Base-by-base conservation (phyloP, 2,797 vertebrate species). In the Coracias cyanogaster region DNA sequence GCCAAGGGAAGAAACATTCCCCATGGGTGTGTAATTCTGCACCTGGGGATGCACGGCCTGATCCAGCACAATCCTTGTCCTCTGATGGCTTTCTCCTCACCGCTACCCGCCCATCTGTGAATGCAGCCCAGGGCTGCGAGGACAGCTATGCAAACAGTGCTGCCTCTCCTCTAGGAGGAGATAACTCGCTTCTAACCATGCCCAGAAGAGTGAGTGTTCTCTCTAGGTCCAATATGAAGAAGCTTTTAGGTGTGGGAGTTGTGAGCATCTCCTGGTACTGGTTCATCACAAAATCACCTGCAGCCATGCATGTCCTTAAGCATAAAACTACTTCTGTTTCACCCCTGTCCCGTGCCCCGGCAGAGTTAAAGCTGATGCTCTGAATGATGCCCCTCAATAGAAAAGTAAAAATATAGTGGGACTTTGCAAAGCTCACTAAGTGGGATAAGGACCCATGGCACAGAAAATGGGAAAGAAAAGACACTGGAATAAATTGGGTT, bases 161-260 rank as follows among this genome's bases (percentile, higher is more conserved):
- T 83, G 73, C 83, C 58, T 67, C 73, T 94, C 73, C 81, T 90
- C 81, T 12, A 74, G 61, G 57, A 93, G 62, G 57, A 46, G 54
- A 8, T 64, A 18, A 58, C 29, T 82, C 8, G 22, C 72, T 61
- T 60, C 66, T 57, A 7, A 65, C 26, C 5, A 2, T 26, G 29
- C 33, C 37, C 33, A 18, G 28, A 45, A 45, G 13, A 78, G 18
- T n/a, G 37, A 79, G n/a, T 0, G 3, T 46, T 65, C 57, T 49
- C 31, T 43, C 20, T 13, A 6, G 6, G 26, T 20, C 54, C 73
- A 64, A 11, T 9, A 1, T 0, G 25, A 35, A 45, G 11, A 70
- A 28, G 22, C 18, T 17, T 55, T 12, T 9, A 28, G 19, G 14
- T 5, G 2, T 4, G 17, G 29, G 25, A 81, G 25, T 5, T 11